Base-by-base conservation (phyloP, 2,888 invertebrate genomes). In the Idaea dimidiata region DNA sequence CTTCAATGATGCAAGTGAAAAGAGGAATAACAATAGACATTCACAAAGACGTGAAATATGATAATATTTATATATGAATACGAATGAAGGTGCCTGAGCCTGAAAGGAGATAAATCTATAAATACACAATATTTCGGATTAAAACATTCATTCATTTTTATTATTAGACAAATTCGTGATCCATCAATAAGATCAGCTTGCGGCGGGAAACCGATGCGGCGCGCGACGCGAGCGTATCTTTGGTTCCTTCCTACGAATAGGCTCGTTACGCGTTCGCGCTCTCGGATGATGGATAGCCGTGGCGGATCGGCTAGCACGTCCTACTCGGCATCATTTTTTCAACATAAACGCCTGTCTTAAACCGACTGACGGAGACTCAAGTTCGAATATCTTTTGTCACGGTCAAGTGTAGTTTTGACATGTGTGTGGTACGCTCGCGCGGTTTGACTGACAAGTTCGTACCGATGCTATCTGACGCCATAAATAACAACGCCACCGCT, bases 401-500 rank as follows among this genome's bases (percentile, higher is more conserved):
- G 69, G 73, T 76, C 76, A 73, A 75, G 79, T 78, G 74, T 78
- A 77, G 77, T 77, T 82, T 74, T 75, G 78, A 81, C 82, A 78
- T 81, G 76, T 80, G 78, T 81, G 76, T 80, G 76, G 73, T 74
- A 78, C 79, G 78, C 76, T 76, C 77, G 71, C 77, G 71, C 66
- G 70, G 70, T 68, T 72, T 89, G 91, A 91, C 89, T 89, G 92
- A 92, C 92, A 91, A 91, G 91, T 90, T 86, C 89, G 86, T 83
- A 78, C 80, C 89, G 89, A 90, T 89, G 78, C 82, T 85, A 89
- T 89, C 89, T 78, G 76, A 76, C 81, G 81, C 88, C 87, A 91
- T 91, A 89, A 89, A 90, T 90, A 89, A 91, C 83, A 79, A 84
- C 84, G 87, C 88, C 87, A 87, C 85, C 72, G 82, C 88, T 91